Conservation (phyloP, 2,113 vertebrate species). For the Rhinopomastus cyanomelas region DNA sequence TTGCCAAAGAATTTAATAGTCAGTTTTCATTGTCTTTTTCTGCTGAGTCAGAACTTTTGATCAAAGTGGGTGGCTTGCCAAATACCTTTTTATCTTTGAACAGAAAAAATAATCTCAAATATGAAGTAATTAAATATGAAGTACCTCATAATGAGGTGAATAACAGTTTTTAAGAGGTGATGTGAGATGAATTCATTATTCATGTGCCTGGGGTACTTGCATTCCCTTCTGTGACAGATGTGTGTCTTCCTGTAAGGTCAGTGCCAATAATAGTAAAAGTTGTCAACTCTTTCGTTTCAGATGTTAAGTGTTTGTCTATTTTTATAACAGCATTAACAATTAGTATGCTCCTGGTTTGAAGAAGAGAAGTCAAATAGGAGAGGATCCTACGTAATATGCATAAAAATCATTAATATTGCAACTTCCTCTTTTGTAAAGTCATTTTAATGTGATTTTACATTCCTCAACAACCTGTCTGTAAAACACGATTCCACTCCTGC, state of each 20-base stretch:
- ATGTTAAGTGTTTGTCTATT: not conserved
- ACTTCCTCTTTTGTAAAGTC: not conserved
- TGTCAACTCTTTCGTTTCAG: not conserved
- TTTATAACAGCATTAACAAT: not conserved
- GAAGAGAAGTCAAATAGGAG: not conserved
- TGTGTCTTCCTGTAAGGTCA: not conserved
- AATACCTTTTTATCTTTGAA: constrained; percentile 1
- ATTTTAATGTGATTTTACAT: not conserved
- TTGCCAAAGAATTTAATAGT: constrained; percentile 7
- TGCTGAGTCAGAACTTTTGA: constrained; percentile 21
- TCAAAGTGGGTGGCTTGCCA: not conserved
- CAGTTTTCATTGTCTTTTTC: not conserved
- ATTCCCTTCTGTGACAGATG: not conserved
- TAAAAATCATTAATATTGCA: not conserved
- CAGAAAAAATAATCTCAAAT: constrained; percentile 4
- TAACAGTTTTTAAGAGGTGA: not conserved
- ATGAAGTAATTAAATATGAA: constrained; percentile 12
- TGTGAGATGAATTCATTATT: not conserved
- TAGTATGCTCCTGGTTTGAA: not conserved
- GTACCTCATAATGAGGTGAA: not conserved
- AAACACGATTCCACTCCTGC: not conserved
- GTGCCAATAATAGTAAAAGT: not conserved
- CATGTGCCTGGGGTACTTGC: not conserved
- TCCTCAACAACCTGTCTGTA: not conserved
- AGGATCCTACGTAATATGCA: not conserved